Base-by-base conservation (phyloP, 2,113 vertebrate species). In the Ciconia maguari region DNA sequence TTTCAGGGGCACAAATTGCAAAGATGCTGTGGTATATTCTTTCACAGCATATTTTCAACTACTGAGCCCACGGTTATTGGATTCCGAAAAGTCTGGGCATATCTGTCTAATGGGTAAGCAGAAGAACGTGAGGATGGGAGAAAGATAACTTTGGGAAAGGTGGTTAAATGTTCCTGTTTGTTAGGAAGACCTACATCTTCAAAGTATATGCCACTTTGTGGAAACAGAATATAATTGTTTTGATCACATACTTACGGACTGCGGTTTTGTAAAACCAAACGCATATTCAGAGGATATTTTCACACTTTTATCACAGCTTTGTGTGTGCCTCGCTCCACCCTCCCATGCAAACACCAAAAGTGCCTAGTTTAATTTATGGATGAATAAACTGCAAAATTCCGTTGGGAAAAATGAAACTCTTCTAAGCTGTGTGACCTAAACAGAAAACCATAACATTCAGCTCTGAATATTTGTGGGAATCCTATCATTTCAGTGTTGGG, bases 341-440 rank as follows among this genome's bases (percentile, higher is more conserved):
- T 91, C 91, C 65, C 62, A 34, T 85, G 66, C 87, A 96, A 77
- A 88, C 61, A 76, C 91, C 64, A 57, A 16, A 94, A 96, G 75
- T 66, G 24, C 48, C 71, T 89, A 16, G 10, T 91, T 96, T 83
- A 69, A 74, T 88, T 96, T 89, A 70, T 91, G 86, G 71, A 76
- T 96, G 86, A 94, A 82, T 91, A 94, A 95, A 69, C 92, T 84
- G 57, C 60, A 94, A 91, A 96, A 93, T 90, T 87, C 21, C 60
- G 10, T 89, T 90, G 66, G 72, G 52, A 76, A 76, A 94, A 96
- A 90, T 49, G n/a, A 62, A 94, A 75, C 34, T 82, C 29, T 76
- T 64, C 29, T 82, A 54, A 42, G 57, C 60, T 92, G 68, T 66
- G 48, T 83, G 81, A 85, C 65, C 89, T 90, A 71, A 64, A 90